phyloP scores from a whole-genome alignment of 2,888 invertebrate genomes.

The Argyresthia albistria region DNA sequence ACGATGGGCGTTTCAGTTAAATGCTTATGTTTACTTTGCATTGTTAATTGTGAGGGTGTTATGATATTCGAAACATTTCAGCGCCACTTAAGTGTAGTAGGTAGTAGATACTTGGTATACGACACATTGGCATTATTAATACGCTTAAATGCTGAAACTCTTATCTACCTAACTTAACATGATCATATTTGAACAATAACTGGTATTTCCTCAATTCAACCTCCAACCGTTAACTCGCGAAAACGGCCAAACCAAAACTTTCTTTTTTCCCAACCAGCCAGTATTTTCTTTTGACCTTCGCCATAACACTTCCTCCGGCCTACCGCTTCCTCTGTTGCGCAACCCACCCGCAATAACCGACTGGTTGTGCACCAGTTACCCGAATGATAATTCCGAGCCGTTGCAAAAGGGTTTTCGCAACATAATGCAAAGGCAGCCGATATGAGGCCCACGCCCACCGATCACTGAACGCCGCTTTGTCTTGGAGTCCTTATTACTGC shows the following conservation, averaged over 20 bases:
- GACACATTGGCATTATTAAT: background rate
- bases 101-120: background rate
- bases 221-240: background rate
- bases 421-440: slow-evolving; percentile 54
- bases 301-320: slow-evolving; percentile 55
- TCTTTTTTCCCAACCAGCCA: slow-evolving; percentile 19
- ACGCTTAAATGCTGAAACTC: background rate
- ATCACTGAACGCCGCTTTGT: slow-evolving; percentile 50
- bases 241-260: background rate
- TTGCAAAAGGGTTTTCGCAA: slow-evolving; percentile 60
- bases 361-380: slow-evolving; percentile 64
- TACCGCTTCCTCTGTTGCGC: slow-evolving; percentile 47
- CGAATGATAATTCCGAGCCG: slow-evolving; percentile 65
- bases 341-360: slow-evolving; percentile 38
- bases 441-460: slow-evolving; percentile 60
- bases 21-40: background rate
- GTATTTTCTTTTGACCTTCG: slow-evolving; percentile 44
- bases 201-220: background rate
- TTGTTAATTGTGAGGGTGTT: background rate
- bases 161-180: background rate
- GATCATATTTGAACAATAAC: background rate
- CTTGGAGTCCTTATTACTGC: slow-evolving; percentile 16
- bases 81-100: no score
- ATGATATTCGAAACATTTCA: no score
- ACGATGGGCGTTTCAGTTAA: background rate